Evolutionary conservation across 2,113 vertebrate species (phyloP).

Genomic region (Bubo bubo): DNA sequence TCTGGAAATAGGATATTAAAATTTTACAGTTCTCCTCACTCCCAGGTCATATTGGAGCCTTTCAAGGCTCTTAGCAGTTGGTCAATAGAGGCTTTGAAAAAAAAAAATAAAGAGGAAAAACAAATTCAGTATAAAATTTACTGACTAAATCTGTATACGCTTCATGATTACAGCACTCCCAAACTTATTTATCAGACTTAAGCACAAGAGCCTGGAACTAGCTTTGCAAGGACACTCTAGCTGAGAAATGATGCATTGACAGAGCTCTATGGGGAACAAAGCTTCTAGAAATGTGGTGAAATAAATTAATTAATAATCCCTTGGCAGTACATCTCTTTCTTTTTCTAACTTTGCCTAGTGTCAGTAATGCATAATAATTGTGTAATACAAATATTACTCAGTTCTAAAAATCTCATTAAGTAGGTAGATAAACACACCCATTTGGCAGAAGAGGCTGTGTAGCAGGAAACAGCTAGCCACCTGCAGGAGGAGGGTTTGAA

Average conservation of each 20-base stretch:
- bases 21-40: neutral
- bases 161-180: neutral
- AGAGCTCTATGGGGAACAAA: neutral
- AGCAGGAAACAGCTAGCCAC: neutral
- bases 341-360: neutral
- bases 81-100: neutral
- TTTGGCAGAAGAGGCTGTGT: neutral
- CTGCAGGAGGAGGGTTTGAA: neutral
- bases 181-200: neutral
- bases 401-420: conserved; percentile 32
- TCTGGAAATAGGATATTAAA: neutral
- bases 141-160: neutral
- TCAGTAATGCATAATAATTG: neutral
- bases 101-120: neutral
- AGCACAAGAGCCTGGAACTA: neutral
- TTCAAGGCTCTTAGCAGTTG: neutral
- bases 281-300: neutral
- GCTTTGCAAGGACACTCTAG: neutral
- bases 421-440: conserved; percentile 10
- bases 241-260: neutral
- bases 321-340: neutral
- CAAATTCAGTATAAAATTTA: neutral
- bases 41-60: neutral
- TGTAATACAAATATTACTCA: neutral
- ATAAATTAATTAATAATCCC: neutral